Base-by-base conservation (phyloP, 2,888 invertebrate species). In the Callyntrura sp. region DNA sequence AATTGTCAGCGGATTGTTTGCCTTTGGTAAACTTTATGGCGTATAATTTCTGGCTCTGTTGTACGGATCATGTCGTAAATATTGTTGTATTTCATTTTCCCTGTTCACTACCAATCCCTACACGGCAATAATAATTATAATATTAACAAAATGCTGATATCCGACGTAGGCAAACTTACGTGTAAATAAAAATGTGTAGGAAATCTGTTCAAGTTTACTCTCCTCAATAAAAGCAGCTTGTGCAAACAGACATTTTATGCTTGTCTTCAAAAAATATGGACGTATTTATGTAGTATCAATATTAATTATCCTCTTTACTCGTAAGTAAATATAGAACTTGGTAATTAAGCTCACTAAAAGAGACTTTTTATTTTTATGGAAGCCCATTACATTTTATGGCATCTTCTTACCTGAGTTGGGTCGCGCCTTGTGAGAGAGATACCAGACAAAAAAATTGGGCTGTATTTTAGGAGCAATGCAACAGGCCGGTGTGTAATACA, bases 1-100 rank as follows among this genome's bases (percentile, higher is more conserved):
- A 76, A 76, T 76, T 76, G 73, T 76, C 73, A 76, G 73, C 73
- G 73, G 73, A 76, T 76, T 76, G 73, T 76, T 76, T 76, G 51
- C 8, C 73, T 76, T 76, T 76, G 73, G 73, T 76, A 51, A 48
- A 48, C 14, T 76, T 76, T 76, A 76, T 76, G 73, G 73, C 48
- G 17, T 70, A 45, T 23, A 62, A 62, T 62, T 62, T 23, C 25
- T 11, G 45, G 70, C 43, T 20, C 1, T n/a, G 9, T 43, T 6
- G 35, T 35, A 35, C 6, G 35, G 35, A 35, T 35, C 45, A 17
- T n/a, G 70, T 70, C 70, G 45, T 70, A 20, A 20, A 70, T 70
- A 45, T 68, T 35, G 12, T 23, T 65, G 2, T 45, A 70, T 70
- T 43, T 68, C 35, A n/a, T 23, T 65, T 25, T 65, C 2, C 43